These are phyloP conservation scores for Campopleginae sp. DNA, from an alignment of 2,888 invertebrate species.

Conservation along the genomic window DNA sequence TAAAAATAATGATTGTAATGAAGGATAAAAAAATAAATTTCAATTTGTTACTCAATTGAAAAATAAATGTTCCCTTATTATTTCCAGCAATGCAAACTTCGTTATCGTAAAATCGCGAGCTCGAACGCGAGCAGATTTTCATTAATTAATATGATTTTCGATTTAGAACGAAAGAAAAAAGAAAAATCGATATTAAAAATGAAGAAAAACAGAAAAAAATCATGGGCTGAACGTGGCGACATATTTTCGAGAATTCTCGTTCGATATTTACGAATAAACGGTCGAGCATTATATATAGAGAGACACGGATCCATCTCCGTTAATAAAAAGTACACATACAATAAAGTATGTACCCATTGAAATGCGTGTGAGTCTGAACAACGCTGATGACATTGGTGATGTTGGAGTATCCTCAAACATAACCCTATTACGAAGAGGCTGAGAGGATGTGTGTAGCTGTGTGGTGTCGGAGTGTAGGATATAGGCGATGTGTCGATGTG, in stretches of 20 bases:
- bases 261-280: slow-evolving; percentile 14
- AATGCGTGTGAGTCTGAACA: slow-evolving; percentile 6
- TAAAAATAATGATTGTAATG: no score
- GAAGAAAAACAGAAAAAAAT: background rate
- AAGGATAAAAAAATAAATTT: no score
- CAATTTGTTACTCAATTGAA: no score
- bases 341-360: slow-evolving; percentile 38
- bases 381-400: slow-evolving; percentile 50
- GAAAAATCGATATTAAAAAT: background rate
- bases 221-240: background rate
- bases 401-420: slow-evolving; percentile 57
- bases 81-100: no score
- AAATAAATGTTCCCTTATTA: no score
- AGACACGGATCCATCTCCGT: background rate
- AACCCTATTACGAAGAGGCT: slow-evolving; percentile 30
- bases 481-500: slow-evolving; percentile 4
- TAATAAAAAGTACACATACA: slow-evolving; percentile 29
- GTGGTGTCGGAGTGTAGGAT: background rate
- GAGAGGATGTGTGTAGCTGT: background rate
- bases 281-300: background rate
- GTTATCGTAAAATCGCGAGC: no score
- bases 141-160: background rate
- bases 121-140: no score
- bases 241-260: slow-evolving; percentile 47
- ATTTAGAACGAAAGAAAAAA: background rate